phyloP scores from a whole-genome alignment of 2,888 invertebrate species.

The Yponomeuta malinellus region DNA sequence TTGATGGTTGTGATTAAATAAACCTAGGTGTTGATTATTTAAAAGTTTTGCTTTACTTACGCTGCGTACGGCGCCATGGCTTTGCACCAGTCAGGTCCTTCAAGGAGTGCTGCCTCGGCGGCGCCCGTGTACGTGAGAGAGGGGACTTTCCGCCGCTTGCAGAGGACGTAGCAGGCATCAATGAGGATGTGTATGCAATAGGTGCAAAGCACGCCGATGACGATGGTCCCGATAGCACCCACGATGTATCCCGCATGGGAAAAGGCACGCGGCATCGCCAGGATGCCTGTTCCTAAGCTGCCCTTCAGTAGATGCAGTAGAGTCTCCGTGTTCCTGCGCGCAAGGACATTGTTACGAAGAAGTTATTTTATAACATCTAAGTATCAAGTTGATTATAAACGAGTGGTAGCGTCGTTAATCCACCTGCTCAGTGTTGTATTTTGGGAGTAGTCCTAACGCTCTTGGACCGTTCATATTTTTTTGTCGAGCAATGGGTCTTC shows the following conservation, averaged over 20 bases:
- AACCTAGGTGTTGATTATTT: too few relatives aligned
- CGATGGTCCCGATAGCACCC: conserved; percentile 85
- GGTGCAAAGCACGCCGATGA: conserved; percentile 92
- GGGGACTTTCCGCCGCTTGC: conserved; percentile 75
- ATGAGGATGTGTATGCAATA: conserved; percentile 96
- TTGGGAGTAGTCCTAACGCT: too few relatives aligned
- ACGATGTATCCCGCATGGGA: conserved; percentile 87
- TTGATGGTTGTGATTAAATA: too few relatives aligned
- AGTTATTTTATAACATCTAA: too few relatives aligned
- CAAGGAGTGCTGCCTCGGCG: conserved; percentile 84
- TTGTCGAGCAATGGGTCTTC: too few relatives aligned
- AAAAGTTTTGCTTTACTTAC: conserved; percentile 63
- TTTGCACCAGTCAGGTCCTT: conserved; percentile 82
- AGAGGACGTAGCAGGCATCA: conserved; percentile 78
- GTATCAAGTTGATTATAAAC: too few relatives aligned
- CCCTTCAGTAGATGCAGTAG: conserved; percentile 91
- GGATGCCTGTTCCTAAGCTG: conserved; percentile 92
- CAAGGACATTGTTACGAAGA: not conserved
- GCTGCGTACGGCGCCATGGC: conserved; percentile 79
- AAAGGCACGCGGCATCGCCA: conserved; percentile 94
- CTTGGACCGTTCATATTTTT: too few relatives aligned
- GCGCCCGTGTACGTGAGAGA: conserved; percentile 88
- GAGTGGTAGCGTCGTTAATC: too few relatives aligned
- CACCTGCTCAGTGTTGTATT: too few relatives aligned
- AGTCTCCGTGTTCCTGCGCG: conserved; percentile 83